Evolutionary conservation across 2,113 vertebrate species (phyloP).

Genomic region (Sinocyclocheilus anophthalmus): DNA sequence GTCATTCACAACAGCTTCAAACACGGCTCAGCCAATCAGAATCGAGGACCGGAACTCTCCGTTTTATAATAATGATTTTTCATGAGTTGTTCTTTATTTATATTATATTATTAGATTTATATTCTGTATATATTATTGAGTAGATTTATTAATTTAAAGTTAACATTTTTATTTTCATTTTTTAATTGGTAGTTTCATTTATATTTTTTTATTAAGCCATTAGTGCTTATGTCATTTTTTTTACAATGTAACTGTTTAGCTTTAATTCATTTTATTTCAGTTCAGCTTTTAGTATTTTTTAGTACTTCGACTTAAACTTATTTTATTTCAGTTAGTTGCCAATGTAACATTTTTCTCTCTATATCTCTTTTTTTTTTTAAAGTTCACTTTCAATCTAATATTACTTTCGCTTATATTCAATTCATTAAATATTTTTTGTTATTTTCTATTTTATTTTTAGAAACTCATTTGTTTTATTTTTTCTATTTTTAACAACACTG

Average conservation of each 20-base stretch:
- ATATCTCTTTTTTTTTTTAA: too few relatives aligned
- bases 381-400: too few relatives aligned
- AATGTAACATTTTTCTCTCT: background rate
- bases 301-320: background rate
- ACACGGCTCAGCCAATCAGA: too few relatives aligned
- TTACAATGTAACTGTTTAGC: background rate
- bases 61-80: background rate
- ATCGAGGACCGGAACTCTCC: too few relatives aligned
- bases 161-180: background rate
- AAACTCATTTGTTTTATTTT: too few relatives aligned
- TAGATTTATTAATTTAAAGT: background rate
- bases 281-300: background rate
- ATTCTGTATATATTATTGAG: background rate
- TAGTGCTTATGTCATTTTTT: background rate
- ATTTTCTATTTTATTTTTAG: too few relatives aligned
- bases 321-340: background rate
- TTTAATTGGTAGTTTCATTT: background rate
- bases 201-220: too few relatives aligned
- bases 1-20: too few relatives aligned
- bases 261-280: background rate
- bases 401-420: too few relatives aligned
- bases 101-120: background rate
- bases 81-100: background rate
- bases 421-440: too few relatives aligned
- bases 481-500: too few relatives aligned